A percentile compares a stretch with the other conserved stretches of the same genome.
These are phyloP conservation scores for Cybosia mesomella DNA, from an alignment of 2,888 invertebrate species.

Conservation along the genomic window DNA sequence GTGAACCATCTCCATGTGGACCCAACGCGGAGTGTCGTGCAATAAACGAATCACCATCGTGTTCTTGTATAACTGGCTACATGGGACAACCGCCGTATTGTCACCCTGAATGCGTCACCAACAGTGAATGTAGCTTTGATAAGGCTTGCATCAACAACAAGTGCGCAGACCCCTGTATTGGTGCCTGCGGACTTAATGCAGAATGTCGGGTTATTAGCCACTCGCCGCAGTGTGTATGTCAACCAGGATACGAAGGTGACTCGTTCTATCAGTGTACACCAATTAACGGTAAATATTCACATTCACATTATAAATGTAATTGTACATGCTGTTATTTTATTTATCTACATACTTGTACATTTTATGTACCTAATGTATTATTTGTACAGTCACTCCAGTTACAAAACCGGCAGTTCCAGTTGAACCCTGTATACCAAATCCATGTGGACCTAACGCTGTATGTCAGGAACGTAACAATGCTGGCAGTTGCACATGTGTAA, in stretches of 20 bases:
- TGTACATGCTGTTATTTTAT: neutral
- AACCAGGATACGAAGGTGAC: conserved; percentile 90
- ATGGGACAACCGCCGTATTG: conserved; percentile 92
- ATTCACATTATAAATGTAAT: neutral
- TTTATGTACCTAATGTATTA: neutral
- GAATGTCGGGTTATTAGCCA: conserved; percentile 94
- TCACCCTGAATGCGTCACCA: conserved; percentile 93
- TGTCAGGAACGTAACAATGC: conserved; percentile 89
- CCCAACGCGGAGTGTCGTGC: conserved; percentile 90
- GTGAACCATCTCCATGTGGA: conserved; percentile 93
- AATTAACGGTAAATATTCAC: conserved; percentile 64
- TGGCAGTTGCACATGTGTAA: conserved; percentile 90
- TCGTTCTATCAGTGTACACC: conserved; percentile 90
- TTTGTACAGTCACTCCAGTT: conserved; percentile 47
- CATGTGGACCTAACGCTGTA: conserved; percentile 89
- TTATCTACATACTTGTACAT: neutral
- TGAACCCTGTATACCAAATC: conserved; percentile 87
- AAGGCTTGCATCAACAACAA: conserved; percentile 92
- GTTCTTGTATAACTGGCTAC: conserved; percentile 91
- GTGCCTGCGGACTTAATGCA: conserved; percentile 92
- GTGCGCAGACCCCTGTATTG: conserved; percentile 93
- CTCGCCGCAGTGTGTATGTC: conserved; percentile 94
- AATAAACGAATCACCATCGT: conserved; percentile 87
- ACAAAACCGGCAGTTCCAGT: conserved; percentile 58
- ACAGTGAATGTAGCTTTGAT: conserved; percentile 92